Conservation (phyloP, 2,113 vertebrate species). For the Thymallus thymallus region DNA sequence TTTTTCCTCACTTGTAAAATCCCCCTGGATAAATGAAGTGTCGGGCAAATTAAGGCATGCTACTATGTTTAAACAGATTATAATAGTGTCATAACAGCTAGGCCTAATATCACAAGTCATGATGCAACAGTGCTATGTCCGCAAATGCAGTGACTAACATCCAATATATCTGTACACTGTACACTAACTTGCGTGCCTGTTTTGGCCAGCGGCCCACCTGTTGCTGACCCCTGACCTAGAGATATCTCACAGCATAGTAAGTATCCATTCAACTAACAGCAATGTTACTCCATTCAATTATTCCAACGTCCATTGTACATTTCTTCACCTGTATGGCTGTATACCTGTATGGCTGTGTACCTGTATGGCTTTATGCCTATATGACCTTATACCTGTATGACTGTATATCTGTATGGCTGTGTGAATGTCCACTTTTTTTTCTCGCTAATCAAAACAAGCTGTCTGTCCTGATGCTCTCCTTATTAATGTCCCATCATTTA, state of each 20-base stretch:
- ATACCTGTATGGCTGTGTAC: too few species aligned
- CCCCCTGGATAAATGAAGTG: conserved; percentile 1
- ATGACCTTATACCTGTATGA: too few species aligned
- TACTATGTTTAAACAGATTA: neutral
- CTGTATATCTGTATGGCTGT: too few species aligned
- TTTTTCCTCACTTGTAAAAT: conserved; percentile 19
- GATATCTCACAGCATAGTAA: neutral
- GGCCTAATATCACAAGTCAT: too few species aligned
- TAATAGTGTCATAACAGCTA: neutral
- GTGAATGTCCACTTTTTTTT: neutral
- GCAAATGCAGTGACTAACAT: too few species aligned
- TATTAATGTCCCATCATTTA: conserved; percentile 11
- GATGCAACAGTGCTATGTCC: too few species aligned
- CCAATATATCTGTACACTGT: too few species aligned
- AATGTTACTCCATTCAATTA: neutral
- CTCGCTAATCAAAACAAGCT: conserved; percentile 15
- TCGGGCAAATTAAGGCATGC: neutral
- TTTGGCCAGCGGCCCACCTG: too few species aligned
- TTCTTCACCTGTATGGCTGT: neutral
- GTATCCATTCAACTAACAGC: neutral
- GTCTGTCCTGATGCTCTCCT: conserved; percentile 23
- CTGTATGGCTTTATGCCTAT: too few species aligned
- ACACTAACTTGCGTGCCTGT: too few species aligned
- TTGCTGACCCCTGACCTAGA: too few species aligned
- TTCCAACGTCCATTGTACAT: neutral